Evolutionary conservation across 2,797 vertebrate genomes (phyloP), one percentile per base, ranked within the genome.

Genomic region (Lithobates pipiens): DNA sequence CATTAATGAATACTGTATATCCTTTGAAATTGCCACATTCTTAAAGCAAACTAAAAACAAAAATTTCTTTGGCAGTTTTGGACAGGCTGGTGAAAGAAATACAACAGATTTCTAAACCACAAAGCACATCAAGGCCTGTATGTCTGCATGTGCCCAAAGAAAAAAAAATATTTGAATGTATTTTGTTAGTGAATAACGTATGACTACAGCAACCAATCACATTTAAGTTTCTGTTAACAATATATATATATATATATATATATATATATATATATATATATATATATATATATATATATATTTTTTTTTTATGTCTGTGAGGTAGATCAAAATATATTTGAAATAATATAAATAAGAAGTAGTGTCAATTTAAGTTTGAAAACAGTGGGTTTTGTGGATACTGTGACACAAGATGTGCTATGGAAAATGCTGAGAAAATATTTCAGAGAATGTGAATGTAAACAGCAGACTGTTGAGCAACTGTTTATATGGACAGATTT

Each of bases 361-460:
- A 23, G 18, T 23, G 18, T 73, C n/a, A 73, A 25, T 42, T n/a
- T n/a, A n/a, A 11, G 10, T 42, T 27, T 74, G n/a, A 42, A 73
- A 73, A 46, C 39, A 25, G 23, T 46, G n/a, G 72, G 16, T 5
- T 74, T 46, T 74, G 39, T 74, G n/a, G 3, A 50, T 46, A 46
- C 44, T 29, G 39, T 46, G 46, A 74, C 39, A 74, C n/a, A 25
- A 46, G 23, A 50, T 27, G 72, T 44, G 72, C 36, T 25, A 42
- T n/a, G 6, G 34, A 23, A 72, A 72, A 72, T 72, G 39, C 36
- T 71, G 34, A 71, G 23, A 25, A 42, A 44, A 44, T 74, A 25
- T 74, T 74, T 74, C 25, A 46, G 72, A 44, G n/a, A 50, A 74
- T 50, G 23, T 74, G 42, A 74, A 74, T 74, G 42, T 74, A 74